Evolutionary conservation across 2,888 invertebrate species (phyloP), one percentile per base, ranked within the genome.

Genomic region (Fragum whitleyi): DNA sequence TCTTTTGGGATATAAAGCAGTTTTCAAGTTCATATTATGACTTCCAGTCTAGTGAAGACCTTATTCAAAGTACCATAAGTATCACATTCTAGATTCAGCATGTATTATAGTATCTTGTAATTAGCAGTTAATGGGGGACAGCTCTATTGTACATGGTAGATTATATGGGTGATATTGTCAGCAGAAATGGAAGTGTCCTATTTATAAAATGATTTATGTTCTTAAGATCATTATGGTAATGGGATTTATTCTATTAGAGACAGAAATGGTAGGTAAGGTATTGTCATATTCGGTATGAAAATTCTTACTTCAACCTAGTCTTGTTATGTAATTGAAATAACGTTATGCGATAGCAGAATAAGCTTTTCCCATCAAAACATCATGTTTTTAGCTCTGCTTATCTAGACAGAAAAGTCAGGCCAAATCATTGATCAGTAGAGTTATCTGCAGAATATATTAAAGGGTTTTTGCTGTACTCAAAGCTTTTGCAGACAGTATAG

Each of bases 121-220:
- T 61, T 61, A 61, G 61, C 3, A 32, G 61, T 6, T 11, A 61
- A 61, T 61, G 61, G 61, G 29, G 61, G 9, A 21, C 9, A 3
- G 19, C 2, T 1, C 61, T 32, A 61, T 61, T 61, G 61, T 61
- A 26, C 23, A 2, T 61, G 16, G 28, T 6, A 61, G 61, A 61
- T 61, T 32, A 57, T 57, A 57, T 57, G 11, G 3, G 23, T 26
- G 26, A 57, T 57, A 57, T 57, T 57, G 57, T 57, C 57, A 23
- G 23, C 57, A 57, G 23, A 19, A 57, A 23, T 23, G 57, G 11
- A n/a, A 57, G 21, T 57, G 57, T 57, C 47, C 3, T 47, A 57
- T 26, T 57, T 57, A 57, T n/a, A 57, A 57, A 26, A 57, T 57
- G 57, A 57, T 57, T 57, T 57, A 57, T 57, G 14, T 47, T 2